A percentile compares a stretch with the other conserved stretches of the same genome.
phyloP scores from a whole-genome alignment of 2,888 invertebrate species.

The Hemithea aestivaria region DNA sequence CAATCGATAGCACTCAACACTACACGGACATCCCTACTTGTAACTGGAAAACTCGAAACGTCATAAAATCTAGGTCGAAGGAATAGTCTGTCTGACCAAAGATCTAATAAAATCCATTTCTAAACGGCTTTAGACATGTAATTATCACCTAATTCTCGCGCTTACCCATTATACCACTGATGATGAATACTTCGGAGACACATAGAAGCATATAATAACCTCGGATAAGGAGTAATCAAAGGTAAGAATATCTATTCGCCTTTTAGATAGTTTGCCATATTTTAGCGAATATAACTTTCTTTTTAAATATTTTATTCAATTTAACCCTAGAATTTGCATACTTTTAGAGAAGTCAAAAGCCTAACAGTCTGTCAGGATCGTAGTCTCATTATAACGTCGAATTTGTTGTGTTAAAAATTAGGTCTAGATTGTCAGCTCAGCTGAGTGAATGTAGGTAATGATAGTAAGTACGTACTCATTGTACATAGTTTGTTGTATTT shows the following conservation, averaged over 20 bases:
- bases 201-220: constrained; percentile 41
- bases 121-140: constrained; percentile 33
- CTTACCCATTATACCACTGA: constrained; percentile 38
- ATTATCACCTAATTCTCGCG: constrained; percentile 33
- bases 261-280: constrained; percentile 69
- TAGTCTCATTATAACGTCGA: constrained; percentile 15
- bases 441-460: constrained; percentile 35
- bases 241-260: constrained; percentile 53
- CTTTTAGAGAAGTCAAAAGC: constrained; percentile 27
- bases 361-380: constrained; percentile 17
- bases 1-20: constrained; percentile 1
- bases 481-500: constrained; percentile 11
- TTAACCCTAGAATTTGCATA: constrained; percentile 31
- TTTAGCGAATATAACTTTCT: constrained; percentile 64
- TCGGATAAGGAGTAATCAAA: constrained; percentile 48
- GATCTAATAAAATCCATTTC: constrained; percentile 38
- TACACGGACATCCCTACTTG: constrained; percentile 11
- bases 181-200: constrained; percentile 42
- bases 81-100: constrained; percentile 43
- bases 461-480: constrained; percentile 27
- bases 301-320: constrained; percentile 38
- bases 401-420: constrained; percentile 41
- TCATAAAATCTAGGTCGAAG: constrained; percentile 70
- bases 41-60: constrained; percentile 40
- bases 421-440: constrained; percentile 48